phyloP scores from a whole-genome alignment of 2,888 invertebrate genomes.

The Drosophila prostipennis region DNA sequence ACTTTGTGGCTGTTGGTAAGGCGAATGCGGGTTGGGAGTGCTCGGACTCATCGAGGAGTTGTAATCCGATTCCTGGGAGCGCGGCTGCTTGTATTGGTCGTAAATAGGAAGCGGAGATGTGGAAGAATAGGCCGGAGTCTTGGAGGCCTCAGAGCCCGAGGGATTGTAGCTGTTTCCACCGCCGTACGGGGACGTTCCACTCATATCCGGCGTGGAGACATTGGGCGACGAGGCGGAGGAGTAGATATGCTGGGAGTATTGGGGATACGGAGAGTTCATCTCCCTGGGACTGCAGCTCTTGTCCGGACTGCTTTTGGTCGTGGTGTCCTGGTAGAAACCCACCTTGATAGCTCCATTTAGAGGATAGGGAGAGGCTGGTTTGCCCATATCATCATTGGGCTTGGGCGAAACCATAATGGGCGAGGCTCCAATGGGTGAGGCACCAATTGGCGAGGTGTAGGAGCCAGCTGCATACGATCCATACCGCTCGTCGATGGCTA shows the following conservation, averaged over 20 bases:
- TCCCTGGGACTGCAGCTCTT: constrained; percentile 93
- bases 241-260: constrained; percentile 87
- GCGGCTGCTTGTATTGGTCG: constrained; percentile 86
- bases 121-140: constrained; percentile 83
- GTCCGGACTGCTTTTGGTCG: constrained; percentile 92
- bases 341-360: constrained; percentile 94
- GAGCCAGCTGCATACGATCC: constrained; percentile 89
- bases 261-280: constrained; percentile 87
- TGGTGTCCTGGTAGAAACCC: constrained; percentile 95
- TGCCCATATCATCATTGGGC: constrained; percentile 87
- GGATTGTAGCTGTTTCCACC: constrained; percentile 83
- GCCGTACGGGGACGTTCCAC: constrained; percentile 82
- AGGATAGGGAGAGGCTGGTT: constrained; percentile 87
- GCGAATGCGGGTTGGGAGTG: constrained; percentile 85
- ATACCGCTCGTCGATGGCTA: constrained; percentile 86
- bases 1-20: constrained; percentile 85
- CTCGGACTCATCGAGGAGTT: constrained; percentile 86
- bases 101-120: constrained; percentile 84
- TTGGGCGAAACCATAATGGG: constrained; percentile 90
- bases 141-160: constrained; percentile 82
- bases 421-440: constrained; percentile 86
- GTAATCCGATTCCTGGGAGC: constrained; percentile 86
- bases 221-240: constrained; percentile 86
- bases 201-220: constrained; percentile 84
- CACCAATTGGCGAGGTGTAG: constrained; percentile 89